phyloP scores from a whole-genome alignment of 2,888 invertebrate genomes.

The Pheosia tremula region DNA sequence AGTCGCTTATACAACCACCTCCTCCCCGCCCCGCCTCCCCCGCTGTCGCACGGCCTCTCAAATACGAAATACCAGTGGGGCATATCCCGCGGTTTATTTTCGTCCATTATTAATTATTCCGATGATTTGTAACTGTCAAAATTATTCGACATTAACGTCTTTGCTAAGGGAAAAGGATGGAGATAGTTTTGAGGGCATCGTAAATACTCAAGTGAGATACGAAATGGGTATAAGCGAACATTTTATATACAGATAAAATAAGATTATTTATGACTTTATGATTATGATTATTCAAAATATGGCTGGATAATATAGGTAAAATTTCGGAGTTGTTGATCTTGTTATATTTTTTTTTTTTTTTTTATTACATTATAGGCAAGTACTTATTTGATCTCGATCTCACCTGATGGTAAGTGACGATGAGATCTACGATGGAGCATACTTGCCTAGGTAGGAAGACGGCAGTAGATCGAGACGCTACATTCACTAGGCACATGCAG shows the following conservation, averaged over 20 bases:
- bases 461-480: no score
- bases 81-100: slow-evolving; percentile 26
- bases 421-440: no score
- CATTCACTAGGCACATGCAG: no score
- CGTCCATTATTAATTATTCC: slow-evolving; percentile 37
- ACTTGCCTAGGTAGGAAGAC: no score
- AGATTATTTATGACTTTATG: no score
- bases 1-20: slow-evolving; percentile 20
- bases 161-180: slow-evolving; percentile 12
- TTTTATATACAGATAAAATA: not conserved
- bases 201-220: not conserved
- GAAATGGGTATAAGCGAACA: not conserved
- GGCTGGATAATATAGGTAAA: no score
- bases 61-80: slow-evolving; percentile 25
- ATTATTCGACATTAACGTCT: slow-evolving; percentile 33
- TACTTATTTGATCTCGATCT: no score
- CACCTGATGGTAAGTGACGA: no score
- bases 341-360: no score
- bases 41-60: slow-evolving; percentile 1
- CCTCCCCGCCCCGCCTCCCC: slow-evolving; percentile 6
- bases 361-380: no score
- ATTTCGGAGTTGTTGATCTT: no score
- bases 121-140: slow-evolving; percentile 45
- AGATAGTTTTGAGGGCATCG: slow-evolving; percentile 9
- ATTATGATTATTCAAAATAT: no score